Evolutionary conservation across 2,113 vertebrate species (phyloP).

Genomic region (Chrysemys picta): DNA sequence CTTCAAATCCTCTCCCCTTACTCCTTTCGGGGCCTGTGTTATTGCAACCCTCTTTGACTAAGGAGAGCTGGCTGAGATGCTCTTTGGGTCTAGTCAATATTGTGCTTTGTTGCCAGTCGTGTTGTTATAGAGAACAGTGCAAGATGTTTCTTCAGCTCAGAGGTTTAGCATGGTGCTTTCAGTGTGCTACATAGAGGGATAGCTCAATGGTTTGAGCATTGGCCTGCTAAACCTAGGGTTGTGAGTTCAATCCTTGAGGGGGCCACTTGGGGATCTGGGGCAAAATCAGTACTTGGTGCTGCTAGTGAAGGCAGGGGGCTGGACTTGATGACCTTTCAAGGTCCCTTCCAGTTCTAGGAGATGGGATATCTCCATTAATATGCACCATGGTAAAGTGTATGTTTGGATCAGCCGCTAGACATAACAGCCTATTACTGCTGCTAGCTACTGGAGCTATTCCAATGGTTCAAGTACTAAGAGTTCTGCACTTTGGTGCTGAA

Average conservation of each 20-base stretch:
- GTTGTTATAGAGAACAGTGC: background rate
- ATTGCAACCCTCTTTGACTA: background rate
- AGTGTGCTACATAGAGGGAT: rapidly evolving
- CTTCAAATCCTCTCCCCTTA: background rate
- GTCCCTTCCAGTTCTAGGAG: too few relatives aligned
- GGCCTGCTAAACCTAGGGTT: too few relatives aligned
- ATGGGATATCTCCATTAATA: too few relatives aligned
- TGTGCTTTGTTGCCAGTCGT: background rate
- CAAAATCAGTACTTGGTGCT: too few relatives aligned
- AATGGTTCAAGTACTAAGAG: background rate
- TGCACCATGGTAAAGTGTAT: rapidly evolving
- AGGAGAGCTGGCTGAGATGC: background rate
- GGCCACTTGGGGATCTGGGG: too few relatives aligned
- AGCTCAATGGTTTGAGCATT: too few relatives aligned
- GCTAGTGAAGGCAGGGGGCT: too few relatives aligned
- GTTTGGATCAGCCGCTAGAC: background rate
- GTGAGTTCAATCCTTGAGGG: too few relatives aligned
- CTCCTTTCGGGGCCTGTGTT: background rate
- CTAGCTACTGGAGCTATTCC: background rate
- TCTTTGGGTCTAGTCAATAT: background rate
- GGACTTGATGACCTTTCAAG: too few relatives aligned
- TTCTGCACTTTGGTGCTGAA: background rate
- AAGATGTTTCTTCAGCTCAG: rapidly evolving
- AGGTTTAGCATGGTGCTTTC: rapidly evolving
- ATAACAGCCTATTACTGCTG: background rate